phyloP scores from a whole-genome alignment of 2,888 invertebrate genomes.

The Plutella xylostella region DNA sequence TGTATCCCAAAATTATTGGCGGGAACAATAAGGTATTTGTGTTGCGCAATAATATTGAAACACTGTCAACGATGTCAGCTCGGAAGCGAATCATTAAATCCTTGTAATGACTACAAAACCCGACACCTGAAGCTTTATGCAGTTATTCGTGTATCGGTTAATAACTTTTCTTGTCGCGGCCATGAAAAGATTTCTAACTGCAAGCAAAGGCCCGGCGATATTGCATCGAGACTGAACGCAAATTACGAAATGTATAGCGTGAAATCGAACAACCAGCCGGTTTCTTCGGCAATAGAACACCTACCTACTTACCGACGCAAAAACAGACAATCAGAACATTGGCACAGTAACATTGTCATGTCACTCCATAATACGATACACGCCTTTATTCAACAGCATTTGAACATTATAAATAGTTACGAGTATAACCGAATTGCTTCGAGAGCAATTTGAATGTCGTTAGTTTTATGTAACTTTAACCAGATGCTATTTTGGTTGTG shows the following conservation, averaged over 20 bases:
- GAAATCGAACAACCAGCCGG: slow-evolving; percentile 31
- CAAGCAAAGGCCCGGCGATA: neutral
- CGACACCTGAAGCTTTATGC: too few species aligned
- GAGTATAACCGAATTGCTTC: neutral
- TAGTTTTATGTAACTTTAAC: neutral
- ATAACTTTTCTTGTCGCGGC: too few species aligned
- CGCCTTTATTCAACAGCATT: slow-evolving; percentile 1
- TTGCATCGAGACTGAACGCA: slow-evolving; percentile 25
- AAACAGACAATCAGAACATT: slow-evolving; percentile 4
- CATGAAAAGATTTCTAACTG: slow-evolving; percentile 7
- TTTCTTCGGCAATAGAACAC: slow-evolving; percentile 14
- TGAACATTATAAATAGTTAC: neutral
- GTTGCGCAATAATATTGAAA: too few species aligned
- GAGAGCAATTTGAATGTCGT: neutral
- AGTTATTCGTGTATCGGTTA: too few species aligned
- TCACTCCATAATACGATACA: neutral
- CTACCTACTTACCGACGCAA: slow-evolving; percentile 6
- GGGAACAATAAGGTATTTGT: neutral
- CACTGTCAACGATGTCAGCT: too few species aligned
- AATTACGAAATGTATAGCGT: slow-evolving; percentile 41
- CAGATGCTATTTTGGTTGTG: too few species aligned
- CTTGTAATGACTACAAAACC: too few species aligned
- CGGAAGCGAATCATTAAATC: too few species aligned
- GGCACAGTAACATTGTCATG: slow-evolving; percentile 5
- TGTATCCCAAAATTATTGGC: neutral